Evolutionary conservation across 1,140 invertebrate genomes (phyloP).

Genomic region (Brachionus paranguensis): DNA sequence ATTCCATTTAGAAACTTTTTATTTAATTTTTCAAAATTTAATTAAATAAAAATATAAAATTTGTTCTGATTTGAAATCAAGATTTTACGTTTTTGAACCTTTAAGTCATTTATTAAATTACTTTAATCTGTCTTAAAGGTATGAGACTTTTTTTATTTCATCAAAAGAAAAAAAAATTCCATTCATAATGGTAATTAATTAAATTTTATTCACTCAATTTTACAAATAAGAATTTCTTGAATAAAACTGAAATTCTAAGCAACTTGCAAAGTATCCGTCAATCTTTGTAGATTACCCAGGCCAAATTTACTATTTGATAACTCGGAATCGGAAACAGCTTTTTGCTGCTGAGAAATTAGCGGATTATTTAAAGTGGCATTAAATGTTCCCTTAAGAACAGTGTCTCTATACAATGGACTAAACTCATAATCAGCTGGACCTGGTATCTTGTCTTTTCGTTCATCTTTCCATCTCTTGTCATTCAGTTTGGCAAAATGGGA

Average conservation of each 20-base stretch:
- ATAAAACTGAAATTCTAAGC: slow-evolving; percentile 5
- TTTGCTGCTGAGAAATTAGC: neutral
- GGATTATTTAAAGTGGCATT: slow-evolving; percentile 55
- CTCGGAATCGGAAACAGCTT: slow-evolving; percentile 9
- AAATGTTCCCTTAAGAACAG: slow-evolving; percentile 53
- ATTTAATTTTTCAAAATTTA: too few species aligned
- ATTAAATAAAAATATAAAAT: too few species aligned
- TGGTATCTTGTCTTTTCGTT: neutral
- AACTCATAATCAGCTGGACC: slow-evolving; percentile 37
- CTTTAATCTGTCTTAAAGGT: neutral
- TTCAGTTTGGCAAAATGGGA: neutral
- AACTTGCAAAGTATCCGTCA: neutral
- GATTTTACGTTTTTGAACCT: too few species aligned
- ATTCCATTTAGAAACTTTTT: too few species aligned
- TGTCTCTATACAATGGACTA: slow-evolving; percentile 53
- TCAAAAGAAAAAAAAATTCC: neutral
- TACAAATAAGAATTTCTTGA: neutral
- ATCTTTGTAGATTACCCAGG: neutral
- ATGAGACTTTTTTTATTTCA: neutral
- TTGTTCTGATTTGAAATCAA: too few species aligned
- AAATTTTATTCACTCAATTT: neutral
- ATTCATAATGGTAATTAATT: neutral
- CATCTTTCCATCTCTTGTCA: neutral
- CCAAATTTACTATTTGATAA: slow-evolving; percentile 25
- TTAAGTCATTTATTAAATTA: too few species aligned